Percentiles rank a stretch among this genome's conserved stretches.
phyloP scores from a whole-genome alignment of 2,113 vertebrate species.

The Apodemus sylvaticus region DNA sequence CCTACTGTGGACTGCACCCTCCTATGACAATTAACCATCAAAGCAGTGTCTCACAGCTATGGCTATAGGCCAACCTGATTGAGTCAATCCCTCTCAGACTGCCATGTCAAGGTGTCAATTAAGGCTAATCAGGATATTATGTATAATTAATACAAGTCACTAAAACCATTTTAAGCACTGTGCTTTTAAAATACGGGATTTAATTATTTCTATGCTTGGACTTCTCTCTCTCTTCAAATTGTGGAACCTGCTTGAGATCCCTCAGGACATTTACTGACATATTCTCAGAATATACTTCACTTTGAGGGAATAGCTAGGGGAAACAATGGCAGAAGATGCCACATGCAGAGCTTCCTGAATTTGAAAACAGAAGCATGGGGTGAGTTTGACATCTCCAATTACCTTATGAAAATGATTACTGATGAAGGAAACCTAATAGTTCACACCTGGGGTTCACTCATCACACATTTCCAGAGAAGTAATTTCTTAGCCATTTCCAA shows the following conservation, averaged over 20 bases:
- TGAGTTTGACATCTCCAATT: conserved; percentile 41
- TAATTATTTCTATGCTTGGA: neutral
- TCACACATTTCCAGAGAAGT: neutral
- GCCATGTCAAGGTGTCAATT: neutral
- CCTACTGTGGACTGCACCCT: no score
- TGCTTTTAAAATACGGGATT: neutral
- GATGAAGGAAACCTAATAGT: neutral
- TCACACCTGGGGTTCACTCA: conserved; percentile 26
- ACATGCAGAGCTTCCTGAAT: neutral
- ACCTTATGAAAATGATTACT: conserved; percentile 28
- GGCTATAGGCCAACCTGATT: neutral
- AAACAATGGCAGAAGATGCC: neutral
- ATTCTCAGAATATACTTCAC: neutral
- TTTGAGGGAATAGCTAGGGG: neutral
- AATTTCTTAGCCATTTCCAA: conserved; percentile 54
- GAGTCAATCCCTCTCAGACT: no score
- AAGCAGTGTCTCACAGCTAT: neutral
- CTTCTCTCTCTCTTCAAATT: neutral
- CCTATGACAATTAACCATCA: neutral
- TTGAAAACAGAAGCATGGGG: conserved; percentile 38
- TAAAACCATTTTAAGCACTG: neutral
- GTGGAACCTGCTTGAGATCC: neutral
- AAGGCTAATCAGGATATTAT: neutral
- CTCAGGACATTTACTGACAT: neutral
- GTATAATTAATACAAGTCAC: neutral